Evolutionary conservation across 2,113 vertebrate genomes (phyloP).

Genomic region (Oreochromis spilurus): DNA sequence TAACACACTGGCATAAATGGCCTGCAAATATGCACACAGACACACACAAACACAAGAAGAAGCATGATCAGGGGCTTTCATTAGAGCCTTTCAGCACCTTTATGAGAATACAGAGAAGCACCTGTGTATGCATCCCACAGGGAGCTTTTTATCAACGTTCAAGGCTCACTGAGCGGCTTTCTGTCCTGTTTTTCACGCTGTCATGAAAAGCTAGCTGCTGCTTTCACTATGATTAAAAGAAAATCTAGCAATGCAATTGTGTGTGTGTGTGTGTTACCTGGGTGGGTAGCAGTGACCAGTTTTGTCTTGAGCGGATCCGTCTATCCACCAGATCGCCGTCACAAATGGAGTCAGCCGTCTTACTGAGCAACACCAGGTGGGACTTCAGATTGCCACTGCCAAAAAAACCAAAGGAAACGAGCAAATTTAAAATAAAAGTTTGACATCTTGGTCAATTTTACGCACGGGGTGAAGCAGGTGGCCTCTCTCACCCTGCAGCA

Average conservation of each 20-base stretch:
- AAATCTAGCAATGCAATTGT: neutral
- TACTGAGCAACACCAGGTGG: conserved; percentile 90
- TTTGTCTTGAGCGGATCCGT: conserved; percentile 86
- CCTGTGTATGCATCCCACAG: neutral
- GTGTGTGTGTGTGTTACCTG: conserved; percentile 75
- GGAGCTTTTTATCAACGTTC: neutral
- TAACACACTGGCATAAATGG: conserved; percentile 93
- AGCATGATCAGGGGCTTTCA: neutral
- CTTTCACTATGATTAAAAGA: neutral
- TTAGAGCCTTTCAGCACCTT: neutral
- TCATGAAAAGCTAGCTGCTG: neutral
- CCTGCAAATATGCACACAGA: conserved; percentile 67
- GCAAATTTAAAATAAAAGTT: neutral
- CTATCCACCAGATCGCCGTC: conserved; percentile 93
- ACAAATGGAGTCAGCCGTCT: conserved; percentile 91
- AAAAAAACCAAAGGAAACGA: neutral
- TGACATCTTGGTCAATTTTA: neutral
- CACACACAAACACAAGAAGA: neutral
- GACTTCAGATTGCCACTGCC: conserved; percentile 83
- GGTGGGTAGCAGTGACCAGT: conserved; percentile 90
- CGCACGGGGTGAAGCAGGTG: neutral
- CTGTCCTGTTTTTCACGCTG: neutral
- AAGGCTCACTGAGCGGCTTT: neutral
- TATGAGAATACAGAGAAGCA: neutral
- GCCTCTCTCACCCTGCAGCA: conserved; percentile 82